Base-by-base conservation (phyloP, 2,113 vertebrate genomes). In the Forbesichthys papilliferus region DNA sequence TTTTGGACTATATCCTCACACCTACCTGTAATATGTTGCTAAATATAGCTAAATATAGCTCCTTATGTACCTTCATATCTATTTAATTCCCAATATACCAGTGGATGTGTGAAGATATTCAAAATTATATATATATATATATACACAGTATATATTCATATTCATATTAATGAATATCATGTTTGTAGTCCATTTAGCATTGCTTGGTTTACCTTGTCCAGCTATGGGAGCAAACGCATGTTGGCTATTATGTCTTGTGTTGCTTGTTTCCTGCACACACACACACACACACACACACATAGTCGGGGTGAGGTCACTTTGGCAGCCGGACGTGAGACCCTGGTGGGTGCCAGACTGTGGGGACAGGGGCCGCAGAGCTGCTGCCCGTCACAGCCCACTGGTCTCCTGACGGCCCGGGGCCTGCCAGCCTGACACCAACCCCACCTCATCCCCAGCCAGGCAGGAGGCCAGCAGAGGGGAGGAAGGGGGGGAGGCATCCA, bases 381-480 rank as follows among this genome's bases (percentile, higher is more conserved):
- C 87, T 83, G 87, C 87, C 86, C 90, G 91, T 93, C 91, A 92
- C 92, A 88, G 86, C 84, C 91, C 90, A 88, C 83, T 90, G 88
- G 86, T 87, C 86, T 48, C 88, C 88, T 93, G 92, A 92, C 90
- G 85, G 90, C 89, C 90, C 83, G 74, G 80, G 83, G 80, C 85
- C 87, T 89, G 88, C 87, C 91, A 91, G 89, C 88, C 87, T 83
- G 89, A 90, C 86, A 89, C 81, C 76, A 66, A 82, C 81, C 75
- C 53, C 53, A n/a, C 53, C 13, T n/a, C 59, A 9, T n/a, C 58
- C 58, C 58, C 68, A 74, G 84, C 80, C 77, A 74, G 84, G 86
- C 86, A 86, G 84, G 84, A 85, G 84, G 87, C 14, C 16, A 12
- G 27, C 72, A 73, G 78, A 79, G 69, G 79, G 71, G 75, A 75